phyloP scores from a whole-genome alignment of 2,888 invertebrate genomes.

The Oxyteleia sp. region DNA sequence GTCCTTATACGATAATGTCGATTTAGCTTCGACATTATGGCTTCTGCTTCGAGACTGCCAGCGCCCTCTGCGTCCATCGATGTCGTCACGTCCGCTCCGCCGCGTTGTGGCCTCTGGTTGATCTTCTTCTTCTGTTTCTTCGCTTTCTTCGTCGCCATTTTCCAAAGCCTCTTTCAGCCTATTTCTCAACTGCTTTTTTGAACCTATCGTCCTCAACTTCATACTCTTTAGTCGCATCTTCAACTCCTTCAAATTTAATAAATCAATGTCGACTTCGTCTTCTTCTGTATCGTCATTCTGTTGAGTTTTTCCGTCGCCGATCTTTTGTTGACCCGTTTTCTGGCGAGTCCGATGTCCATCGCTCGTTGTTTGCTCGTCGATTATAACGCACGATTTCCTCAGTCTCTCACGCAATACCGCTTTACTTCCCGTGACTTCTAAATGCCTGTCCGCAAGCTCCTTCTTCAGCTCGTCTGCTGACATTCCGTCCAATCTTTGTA shows the following conservation, averaged over 20 bases:
- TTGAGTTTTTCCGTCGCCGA: not conserved
- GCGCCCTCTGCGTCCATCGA: not conserved
- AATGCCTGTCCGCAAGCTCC: slow-evolving; percentile 1
- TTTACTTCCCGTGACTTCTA: slow-evolving; percentile 1
- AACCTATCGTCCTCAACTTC: slow-evolving; percentile 28
- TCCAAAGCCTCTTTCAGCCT: slow-evolving; percentile 11
- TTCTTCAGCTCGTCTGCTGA: not conserved
- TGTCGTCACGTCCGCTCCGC: not conserved
- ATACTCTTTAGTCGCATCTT: not conserved
- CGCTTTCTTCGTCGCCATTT: slow-evolving; percentile 1
- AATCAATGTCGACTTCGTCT: slow-evolving; percentile 7
- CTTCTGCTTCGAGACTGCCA: not conserved
- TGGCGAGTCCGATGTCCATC: not conserved
- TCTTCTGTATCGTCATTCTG: slow-evolving; percentile 6
- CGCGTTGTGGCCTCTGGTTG: not conserved
- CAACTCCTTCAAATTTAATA: slow-evolving; percentile 1
- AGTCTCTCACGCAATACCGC: not conserved
- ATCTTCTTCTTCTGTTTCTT: not conserved
- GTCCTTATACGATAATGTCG: slow-evolving; percentile 36
- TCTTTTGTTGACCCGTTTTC: not conserved
- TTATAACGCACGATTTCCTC: not conserved
- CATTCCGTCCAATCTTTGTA: not conserved
- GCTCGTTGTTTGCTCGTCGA: not conserved
- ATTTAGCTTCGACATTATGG: not conserved
- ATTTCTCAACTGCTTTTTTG: slow-evolving; percentile 18